Conservation (phyloP, 1,140 invertebrate genomes). For the Bombus impatiens region DNA sequence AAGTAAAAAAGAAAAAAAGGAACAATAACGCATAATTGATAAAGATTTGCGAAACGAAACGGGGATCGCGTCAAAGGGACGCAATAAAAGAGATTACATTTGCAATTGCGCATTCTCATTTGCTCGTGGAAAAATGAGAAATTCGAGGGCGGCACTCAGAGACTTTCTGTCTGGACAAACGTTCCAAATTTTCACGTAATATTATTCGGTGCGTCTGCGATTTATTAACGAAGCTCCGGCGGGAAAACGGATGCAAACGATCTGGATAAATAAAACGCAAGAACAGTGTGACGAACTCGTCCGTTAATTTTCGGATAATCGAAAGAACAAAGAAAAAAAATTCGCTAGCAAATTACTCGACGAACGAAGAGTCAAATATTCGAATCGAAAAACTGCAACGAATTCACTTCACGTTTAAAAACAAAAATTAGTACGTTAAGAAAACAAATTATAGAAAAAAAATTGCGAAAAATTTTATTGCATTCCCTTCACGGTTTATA, state of each 20-base stretch:
- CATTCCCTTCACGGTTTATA: neutral
- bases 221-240: neutral
- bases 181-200: slow-evolving; percentile 2
- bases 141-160: neutral
- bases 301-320: neutral
- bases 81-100: slow-evolving; percentile 39
- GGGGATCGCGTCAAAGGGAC: neutral
- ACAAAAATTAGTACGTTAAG: neutral
- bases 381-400: neutral
- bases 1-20: neutral
- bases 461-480: neutral
- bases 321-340: neutral
- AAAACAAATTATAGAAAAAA: no score
- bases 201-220: neutral
- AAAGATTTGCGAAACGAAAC: slow-evolving; percentile 25
- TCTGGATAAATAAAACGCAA: neutral
- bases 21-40: neutral
- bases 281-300: neutral
- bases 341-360: no score
- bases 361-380: neutral
- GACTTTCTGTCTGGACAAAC: neutral
- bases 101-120: slow-evolving; percentile 6
- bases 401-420: neutral
- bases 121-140: neutral
- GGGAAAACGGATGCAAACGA: neutral